phyloP scores from a whole-genome alignment of 1,140 invertebrate genomes.

The Caenorhabditis elegans region WBcel235 BX284606.5:4767501-4768000 shows the following conservation, averaged over 20 bases:
- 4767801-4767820: too few relatives aligned
- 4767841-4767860: too few relatives aligned
- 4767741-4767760: constrained; percentile 74
- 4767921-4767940: too few relatives aligned
- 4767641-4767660: constrained; percentile 22
- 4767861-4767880: too few relatives aligned
- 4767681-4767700: constrained; percentile 96
- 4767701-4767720: constrained; percentile 94
- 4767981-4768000: too few relatives aligned
- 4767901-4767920: too few relatives aligned
- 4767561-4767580: constrained; percentile 13
- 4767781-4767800: too few relatives aligned
- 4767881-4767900: too few relatives aligned
- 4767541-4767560: not conserved
- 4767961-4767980: too few relatives aligned
- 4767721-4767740: constrained; percentile 91
- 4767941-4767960: too few relatives aligned
- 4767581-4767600: not conserved
- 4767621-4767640: not conserved
- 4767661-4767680: constrained; percentile 82
- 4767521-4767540: not conserved
- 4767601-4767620: not conserved
- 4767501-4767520: not conserved
- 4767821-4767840: too few relatives aligned
- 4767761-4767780: too few relatives aligned